Conservation (phyloP, 2,797 vertebrate genomes). For the Nyctibius grandis region DNA sequence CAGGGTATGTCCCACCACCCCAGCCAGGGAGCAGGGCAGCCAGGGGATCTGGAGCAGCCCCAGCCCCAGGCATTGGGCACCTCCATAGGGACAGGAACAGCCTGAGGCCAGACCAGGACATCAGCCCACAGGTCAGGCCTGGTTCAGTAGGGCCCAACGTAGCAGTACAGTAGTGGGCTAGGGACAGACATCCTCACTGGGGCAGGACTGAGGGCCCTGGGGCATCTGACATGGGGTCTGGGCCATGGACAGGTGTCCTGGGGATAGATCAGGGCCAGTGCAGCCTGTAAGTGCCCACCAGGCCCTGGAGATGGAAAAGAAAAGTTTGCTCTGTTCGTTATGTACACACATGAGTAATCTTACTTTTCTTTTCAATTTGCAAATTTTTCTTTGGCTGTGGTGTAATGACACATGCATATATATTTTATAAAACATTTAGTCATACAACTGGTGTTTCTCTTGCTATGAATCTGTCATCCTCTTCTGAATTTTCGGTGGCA, state of each 20-base stretch:
- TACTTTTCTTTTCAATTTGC: neutral
- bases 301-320: neutral
- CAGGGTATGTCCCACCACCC: neutral
- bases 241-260: too few species aligned
- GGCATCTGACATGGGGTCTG: neutral
- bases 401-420: neutral
- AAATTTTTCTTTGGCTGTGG: neutral
- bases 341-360: neutral
- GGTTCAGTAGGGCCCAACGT: neutral
- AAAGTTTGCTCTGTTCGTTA: neutral
- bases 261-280: too few species aligned
- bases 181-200: neutral
- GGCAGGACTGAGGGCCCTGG: too few species aligned
- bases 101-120: neutral
- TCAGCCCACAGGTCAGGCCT: too few species aligned
- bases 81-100: neutral
- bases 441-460: neutral
- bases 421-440: neutral
- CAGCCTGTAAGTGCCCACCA: neutral
- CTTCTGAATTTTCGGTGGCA: neutral
- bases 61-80: too few species aligned
- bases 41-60: neutral
- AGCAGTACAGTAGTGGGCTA: accelerated
- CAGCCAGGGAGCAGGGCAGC: neutral
- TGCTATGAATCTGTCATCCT: neutral